Evolutionary conservation across 2,888 invertebrate genomes (phyloP).

Genomic region (Tromatobia lineatoria): DNA sequence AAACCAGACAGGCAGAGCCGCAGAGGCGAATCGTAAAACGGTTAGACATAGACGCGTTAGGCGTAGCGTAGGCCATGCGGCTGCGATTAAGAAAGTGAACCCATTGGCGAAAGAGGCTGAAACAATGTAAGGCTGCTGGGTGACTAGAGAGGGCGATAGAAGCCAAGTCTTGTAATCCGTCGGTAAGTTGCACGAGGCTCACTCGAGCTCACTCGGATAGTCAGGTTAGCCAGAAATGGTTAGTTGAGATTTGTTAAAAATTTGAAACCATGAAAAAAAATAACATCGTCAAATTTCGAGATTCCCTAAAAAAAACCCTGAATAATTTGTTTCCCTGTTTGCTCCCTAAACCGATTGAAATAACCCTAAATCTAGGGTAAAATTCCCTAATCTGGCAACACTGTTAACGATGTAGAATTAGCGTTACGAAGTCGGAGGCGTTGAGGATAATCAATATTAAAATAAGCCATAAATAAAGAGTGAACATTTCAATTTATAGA

Average conservation of each 20-base stretch:
- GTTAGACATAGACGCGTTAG: constrained; percentile 6
- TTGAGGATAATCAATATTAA: too few relatives aligned
- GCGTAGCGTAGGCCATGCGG: constrained; percentile 1
- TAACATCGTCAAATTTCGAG: constrained; percentile 1
- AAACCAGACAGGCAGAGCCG: too few relatives aligned
- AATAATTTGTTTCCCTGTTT: constrained; percentile 30
- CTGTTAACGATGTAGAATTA: too few relatives aligned
- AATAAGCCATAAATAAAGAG: too few relatives aligned
- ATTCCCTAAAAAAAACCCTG: constrained; percentile 17
- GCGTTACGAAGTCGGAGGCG: too few relatives aligned
- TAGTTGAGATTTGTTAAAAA: neutral
- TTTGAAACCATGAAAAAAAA: neutral
- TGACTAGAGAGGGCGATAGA: constrained; percentile 16
- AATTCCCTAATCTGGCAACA: constrained; percentile 42
- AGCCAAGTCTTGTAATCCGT: constrained; percentile 4
- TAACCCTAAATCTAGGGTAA: constrained; percentile 43
- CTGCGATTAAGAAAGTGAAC: too few relatives aligned
- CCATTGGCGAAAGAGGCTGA: neutral
- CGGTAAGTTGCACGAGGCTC: constrained; percentile 8
- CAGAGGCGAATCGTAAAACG: neutral
- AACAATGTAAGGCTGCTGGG: constrained; percentile 9
- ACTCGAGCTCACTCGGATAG: constrained; percentile 1
- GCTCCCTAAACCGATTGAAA: constrained; percentile 31
- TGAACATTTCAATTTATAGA: too few relatives aligned
- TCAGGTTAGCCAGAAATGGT: constrained; percentile 6